Evolutionary conservation across 2,797 vertebrate genomes (phyloP).

Genomic region (Spinibarbus caldwelli): DNA sequence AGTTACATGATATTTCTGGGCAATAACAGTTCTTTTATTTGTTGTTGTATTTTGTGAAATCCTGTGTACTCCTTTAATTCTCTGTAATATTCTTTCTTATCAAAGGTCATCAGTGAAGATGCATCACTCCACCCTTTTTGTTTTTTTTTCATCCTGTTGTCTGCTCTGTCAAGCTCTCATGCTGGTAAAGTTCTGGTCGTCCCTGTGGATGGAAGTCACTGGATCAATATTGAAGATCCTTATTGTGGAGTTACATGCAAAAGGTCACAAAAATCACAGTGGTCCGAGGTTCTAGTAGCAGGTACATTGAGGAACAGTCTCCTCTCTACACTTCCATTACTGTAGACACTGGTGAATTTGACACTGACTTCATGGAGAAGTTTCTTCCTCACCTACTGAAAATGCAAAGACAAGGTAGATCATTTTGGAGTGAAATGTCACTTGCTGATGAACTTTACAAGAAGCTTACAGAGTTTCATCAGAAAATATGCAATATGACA

Average conservation of each 20-base stretch:
- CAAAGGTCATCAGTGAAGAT: background rate
- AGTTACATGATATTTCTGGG: background rate
- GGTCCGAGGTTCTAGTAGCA: slow-evolving; percentile 31
- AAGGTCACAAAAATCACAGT: slow-evolving; percentile 56
- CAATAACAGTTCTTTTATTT: background rate
- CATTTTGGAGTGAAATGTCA: slow-evolving; percentile 13
- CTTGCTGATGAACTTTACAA: background rate
- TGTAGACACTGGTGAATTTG: background rate
- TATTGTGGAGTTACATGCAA: slow-evolving; percentile 53
- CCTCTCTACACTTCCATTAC: slow-evolving; percentile 45
- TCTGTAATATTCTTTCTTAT: background rate
- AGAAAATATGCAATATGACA: slow-evolving; percentile 16
- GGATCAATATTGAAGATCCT: slow-evolving; percentile 51
- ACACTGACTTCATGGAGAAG: slow-evolving; percentile 8
- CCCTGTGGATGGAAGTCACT: slow-evolving; percentile 62
- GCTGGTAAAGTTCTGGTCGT: slow-evolving; percentile 48
- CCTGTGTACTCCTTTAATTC: background rate
- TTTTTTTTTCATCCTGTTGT: background rate
- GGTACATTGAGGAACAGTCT: slow-evolving; percentile 57
- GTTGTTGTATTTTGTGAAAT: background rate
- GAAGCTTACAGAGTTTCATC: background rate
- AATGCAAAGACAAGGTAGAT: slow-evolving; percentile 38
- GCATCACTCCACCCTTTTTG: background rate
- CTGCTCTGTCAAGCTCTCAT: background rate
- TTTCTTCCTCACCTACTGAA: slow-evolving; percentile 20